Evolutionary conservation across 1,140 invertebrate genomes (phyloP).

Genomic region (Lethrus apterus): DNA sequence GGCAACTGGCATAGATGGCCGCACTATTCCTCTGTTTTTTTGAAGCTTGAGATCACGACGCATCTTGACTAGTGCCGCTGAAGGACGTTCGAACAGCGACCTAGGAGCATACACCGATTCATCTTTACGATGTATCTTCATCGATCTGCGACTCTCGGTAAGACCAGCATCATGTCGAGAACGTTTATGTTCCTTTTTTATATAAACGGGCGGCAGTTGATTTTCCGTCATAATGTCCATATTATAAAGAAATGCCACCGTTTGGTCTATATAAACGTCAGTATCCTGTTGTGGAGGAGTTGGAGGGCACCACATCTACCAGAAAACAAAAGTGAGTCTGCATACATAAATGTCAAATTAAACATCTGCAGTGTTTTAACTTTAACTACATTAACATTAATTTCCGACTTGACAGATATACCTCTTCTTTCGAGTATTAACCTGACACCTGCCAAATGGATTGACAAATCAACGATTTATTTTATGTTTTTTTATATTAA

Average conservation of each 20-base stretch:
- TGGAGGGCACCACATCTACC: conserved; percentile 90
- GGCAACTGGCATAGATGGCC: conserved; percentile 53
- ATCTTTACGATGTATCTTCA: conserved; percentile 65
- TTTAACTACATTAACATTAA: too few species aligned
- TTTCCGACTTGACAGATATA: too few species aligned
- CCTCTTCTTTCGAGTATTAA: too few species aligned
- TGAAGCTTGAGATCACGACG: conserved; percentile 45
- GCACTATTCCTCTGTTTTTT: conserved; percentile 59
- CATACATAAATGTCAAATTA: too few species aligned
- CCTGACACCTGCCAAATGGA: too few species aligned
- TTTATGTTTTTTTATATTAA: too few species aligned
- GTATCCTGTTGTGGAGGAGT: conserved; percentile 86
- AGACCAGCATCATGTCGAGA: conserved; percentile 55
- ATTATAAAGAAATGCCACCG: conserved; percentile 79
- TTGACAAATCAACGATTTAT: too few species aligned
- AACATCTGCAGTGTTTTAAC: too few species aligned
- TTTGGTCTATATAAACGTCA: conserved; percentile 86
- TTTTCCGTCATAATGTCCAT: conserved; percentile 72
- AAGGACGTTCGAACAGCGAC: conserved; percentile 82
- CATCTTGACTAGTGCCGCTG: conserved; percentile 59
- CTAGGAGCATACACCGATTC: conserved; percentile 61
- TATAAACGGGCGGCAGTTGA: conserved; percentile 76
- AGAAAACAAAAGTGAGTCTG: too few species aligned
- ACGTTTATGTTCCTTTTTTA: conserved; percentile 73
- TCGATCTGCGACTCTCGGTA: conserved; percentile 49